Evolutionary conservation across 2,888 invertebrate genomes (phyloP), one percentile per base, ranked within the genome.

Genomic region (Chouioia cunea): DNA sequence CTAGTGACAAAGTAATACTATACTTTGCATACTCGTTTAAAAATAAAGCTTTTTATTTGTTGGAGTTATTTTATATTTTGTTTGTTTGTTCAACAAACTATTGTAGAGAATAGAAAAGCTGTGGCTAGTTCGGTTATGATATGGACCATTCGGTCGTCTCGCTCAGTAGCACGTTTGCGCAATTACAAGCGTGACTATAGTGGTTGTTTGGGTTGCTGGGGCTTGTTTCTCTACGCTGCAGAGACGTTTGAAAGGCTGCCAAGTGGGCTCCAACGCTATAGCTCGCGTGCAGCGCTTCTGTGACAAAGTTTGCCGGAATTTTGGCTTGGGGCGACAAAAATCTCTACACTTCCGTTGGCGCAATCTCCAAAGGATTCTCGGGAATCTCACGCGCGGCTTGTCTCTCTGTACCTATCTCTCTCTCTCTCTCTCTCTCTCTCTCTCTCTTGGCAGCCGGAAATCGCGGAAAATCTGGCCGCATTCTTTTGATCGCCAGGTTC

Each of bases 231-330:
- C 48, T 16, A 4, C 18, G 50, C 16, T 16, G 16, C 48, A 4
- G 50, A 18, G 50, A 36, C 36, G 36, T 58, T 80, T 80, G 80
- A 81, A 81, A 75, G 76, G 74, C 74, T 80, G 81, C 80, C 80
- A 80, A 78, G 77, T 74, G 71, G 76, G 73, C 70, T 75, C 76
- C 75, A 71, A 64, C 65, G 71, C 14, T 63, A 44, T 71, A 44
- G 44, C 10, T 23, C 36, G 57, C 58, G 43, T n/a, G n/a, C n/a
- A n/a, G n/a, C 54, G 64, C 59, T 68, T 8, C 50, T 8, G 50
- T 62, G 67, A 70, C 73, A 73, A 73, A 73, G 70, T 70, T 73
- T 68, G 62, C 57, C 48, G 57, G 70, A 70, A 68, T 73, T 68
- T 71, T 63, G 59, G 52, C 70, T 67, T 52, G 62, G 73, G 74